Evolutionary conservation across 2,888 invertebrate genomes (phyloP), one percentile per base, ranked within the genome.

Genomic region (Polylopha cassiicola): DNA sequence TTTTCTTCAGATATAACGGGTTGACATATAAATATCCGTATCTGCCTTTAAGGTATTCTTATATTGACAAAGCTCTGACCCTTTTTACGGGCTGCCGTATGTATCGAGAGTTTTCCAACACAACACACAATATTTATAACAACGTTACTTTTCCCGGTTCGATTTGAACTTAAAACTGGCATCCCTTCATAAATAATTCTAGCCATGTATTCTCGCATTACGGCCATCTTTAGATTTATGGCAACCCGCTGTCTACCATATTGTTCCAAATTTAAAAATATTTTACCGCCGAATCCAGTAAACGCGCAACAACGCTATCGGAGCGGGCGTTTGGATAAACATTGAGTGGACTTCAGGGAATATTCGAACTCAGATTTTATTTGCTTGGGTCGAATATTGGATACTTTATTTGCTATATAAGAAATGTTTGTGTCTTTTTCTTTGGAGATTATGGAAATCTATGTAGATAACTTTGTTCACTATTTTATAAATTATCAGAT

Each of bases 181-280:
- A 64, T 63, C 73, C 79, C 74, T 77, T 80, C 73, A 77, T 82
- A 77, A 74, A 73, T 71, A 73, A 84, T 82, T 81, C 80, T 68
- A 61, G 55, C 59, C 73, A 69, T 72, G 78, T 72, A 68, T 76
- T 73, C 73, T 65, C 75, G 72, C 65, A 77, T 81, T 81, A 81
- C 77, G 69, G 55, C 67, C 74, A 74, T 79, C 75, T 81, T 71
- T 66, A 79, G 80, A 84, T 84, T 84, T 82, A 82, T 78, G 57
- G 72, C 69, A 68, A 69, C 68, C 81, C 75, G 65, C 73, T 75
- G 78, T 77, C 80, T 66, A 71, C 79, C 76, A 76, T 81, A 77
- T 77, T 82, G 80, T 77, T 73, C 74, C 73, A 78, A 81, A 78
- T 82, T 80, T 78, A 78, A 80, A 80, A 80, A 75, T 77, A 75